Evolutionary conservation across 2,888 invertebrate species (phyloP).

Genomic region (Ennomos fuscantarius): DNA sequence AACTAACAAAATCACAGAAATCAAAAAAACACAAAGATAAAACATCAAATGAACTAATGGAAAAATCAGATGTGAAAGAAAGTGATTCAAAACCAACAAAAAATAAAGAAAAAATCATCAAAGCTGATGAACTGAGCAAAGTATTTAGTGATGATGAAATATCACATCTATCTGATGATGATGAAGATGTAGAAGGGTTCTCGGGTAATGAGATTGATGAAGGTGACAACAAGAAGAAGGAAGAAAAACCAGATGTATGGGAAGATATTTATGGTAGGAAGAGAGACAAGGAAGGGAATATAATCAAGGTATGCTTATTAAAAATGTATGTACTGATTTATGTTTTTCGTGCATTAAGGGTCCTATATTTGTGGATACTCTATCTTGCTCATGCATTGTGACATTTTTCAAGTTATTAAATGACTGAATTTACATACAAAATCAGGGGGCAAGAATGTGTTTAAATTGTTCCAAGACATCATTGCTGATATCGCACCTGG

Average conservation of each 20-base stretch:
- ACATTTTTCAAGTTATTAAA: too few relatives aligned
- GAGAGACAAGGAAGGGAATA: constrained; percentile 91
- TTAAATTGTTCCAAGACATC: too few relatives aligned
- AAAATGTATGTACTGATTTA: neutral
- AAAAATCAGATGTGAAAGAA: constrained; percentile 32
- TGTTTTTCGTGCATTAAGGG: too few relatives aligned
- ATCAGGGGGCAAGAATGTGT: too few relatives aligned
- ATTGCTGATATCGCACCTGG: too few relatives aligned
- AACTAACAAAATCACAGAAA: constrained; percentile 45
- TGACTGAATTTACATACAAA: too few relatives aligned
- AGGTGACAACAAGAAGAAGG: constrained; percentile 46
- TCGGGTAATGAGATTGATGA: constrained; percentile 50
- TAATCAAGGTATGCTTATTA: constrained; percentile 83
- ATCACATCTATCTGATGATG: constrained; percentile 70
- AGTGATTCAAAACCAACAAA: constrained; percentile 31
- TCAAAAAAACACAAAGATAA: constrained; percentile 41
- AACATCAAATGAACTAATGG: constrained; percentile 35
- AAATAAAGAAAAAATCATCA: constrained; percentile 53
- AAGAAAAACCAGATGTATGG: constrained; percentile 83
- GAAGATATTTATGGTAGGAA: constrained; percentile 98
- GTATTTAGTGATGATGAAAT: constrained; percentile 80
- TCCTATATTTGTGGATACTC: too few relatives aligned
- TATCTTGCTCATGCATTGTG: too few relatives aligned
- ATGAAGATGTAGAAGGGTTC: constrained; percentile 41
- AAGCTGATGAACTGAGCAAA: constrained; percentile 63